These are phyloP conservation scores for Clarias pachynema DNA, from an alignment of 2,797 vertebrate species.

Conservation along the genomic window DNA sequence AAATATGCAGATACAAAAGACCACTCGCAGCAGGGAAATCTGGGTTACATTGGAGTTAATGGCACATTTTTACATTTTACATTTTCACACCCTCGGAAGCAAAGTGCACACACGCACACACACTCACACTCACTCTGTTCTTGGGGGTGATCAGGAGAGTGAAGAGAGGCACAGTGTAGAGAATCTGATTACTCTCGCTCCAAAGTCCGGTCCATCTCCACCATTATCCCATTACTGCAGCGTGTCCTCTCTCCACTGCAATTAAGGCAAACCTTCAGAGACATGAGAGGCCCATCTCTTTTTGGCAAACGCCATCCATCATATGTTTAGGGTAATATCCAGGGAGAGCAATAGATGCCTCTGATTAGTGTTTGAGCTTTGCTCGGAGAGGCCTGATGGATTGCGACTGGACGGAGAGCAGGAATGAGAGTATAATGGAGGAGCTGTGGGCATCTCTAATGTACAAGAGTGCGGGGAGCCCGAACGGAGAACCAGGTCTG, in stretches of 20 bases:
- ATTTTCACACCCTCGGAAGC: constrained; percentile 26
- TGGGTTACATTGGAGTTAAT: constrained; percentile 44
- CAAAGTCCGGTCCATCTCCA: constrained; percentile 72
- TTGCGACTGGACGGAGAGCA: constrained; percentile 8
- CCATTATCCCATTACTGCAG: constrained; percentile 79
- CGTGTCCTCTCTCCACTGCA: constrained; percentile 77
- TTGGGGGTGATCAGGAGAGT: constrained; percentile 54
- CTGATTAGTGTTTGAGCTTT: constrained; percentile 52
- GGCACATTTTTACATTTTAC: constrained; percentile 43
- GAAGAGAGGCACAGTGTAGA: constrained; percentile 64
- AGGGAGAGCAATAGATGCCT: constrained; percentile 51
- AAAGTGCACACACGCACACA: constrained; percentile 20
- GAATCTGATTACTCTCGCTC: constrained; percentile 73
- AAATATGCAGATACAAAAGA: constrained; percentile 55
- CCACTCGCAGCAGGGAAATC: constrained; percentile 47
- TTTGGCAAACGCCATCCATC: constrained; percentile 70
- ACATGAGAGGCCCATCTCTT: constrained; percentile 74
- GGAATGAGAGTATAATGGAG: constrained; percentile 11
- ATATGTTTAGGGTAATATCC: constrained; percentile 75
- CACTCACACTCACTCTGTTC: constrained; percentile 29
- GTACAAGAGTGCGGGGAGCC: constrained; percentile 16
- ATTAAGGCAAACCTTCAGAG: constrained; percentile 77
- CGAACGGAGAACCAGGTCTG: constrained; percentile 4
- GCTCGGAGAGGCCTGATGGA: constrained; percentile 30
- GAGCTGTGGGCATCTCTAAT: constrained; percentile 37